Base-by-base conservation (phyloP, 2,888 invertebrate genomes). In the Dinocampus coccinellae region DNA sequence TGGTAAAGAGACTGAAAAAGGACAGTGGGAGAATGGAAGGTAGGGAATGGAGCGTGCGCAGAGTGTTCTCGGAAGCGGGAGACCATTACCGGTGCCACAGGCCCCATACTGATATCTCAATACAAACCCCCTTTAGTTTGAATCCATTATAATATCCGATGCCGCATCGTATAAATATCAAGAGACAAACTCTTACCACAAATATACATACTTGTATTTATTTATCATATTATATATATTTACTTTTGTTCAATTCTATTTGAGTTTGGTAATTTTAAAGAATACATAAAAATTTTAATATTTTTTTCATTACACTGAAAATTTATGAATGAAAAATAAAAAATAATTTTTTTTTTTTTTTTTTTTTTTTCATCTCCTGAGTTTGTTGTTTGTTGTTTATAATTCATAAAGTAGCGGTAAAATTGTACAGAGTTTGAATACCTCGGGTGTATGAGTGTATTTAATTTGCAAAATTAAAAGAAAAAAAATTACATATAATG, bases 21-120 rank as follows among this genome's bases (percentile, higher is more conserved):
- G 52, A 16, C 33, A 60, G 60, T 29, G 20, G 33, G 22, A n/a
- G 13, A 57, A 16, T 60, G 36, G 20, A 3, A 63, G 42, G 22
- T 58, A 39, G 26, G 60, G 67, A 16, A 47, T 9, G 16, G 47
- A 47, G 47, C 47, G 16, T n/a, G 47, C 47, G 73, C 61, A 72
- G 73, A 72, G 79, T 79, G 76, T 86, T 86, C 86, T 80, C 75
- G 83, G 86, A 86, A 86, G 74, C 81, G 79, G 80, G 81, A 85
- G 85, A 76, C 85, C 85, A 86, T 86, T 86, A 86, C 85, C 79
- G 80, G 82, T 82, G 80, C 82, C 80, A 78, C n/a, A 67, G 79
- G 80, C 80, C 83, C 84, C 84, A 83, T 85, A 84, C 86, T 86
- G 86, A 87, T 87, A 87, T 87, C 87, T 87, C 85, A 87, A 87